These are phyloP conservation scores for Neotoma lepida DNA, from an alignment of 2,113 vertebrate species.

Conservation along the genomic window DNA sequence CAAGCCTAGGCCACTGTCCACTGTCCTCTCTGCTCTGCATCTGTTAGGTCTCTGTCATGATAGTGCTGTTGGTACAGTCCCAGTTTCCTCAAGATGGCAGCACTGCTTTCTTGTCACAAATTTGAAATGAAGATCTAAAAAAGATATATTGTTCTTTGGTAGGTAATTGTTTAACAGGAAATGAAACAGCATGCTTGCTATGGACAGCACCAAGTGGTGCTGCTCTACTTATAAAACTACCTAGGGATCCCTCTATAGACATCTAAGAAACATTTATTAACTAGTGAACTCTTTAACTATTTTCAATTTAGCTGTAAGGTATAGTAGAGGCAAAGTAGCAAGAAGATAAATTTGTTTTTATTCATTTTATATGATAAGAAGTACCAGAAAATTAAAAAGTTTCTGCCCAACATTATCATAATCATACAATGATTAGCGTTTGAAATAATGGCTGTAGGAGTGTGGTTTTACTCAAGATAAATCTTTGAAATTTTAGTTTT, in stretches of 20 bases:
- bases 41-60: not conserved
- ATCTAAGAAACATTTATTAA: not conserved
- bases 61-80: not conserved
- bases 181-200: no score
- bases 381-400: conserved; percentile 20
- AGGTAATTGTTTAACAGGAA: not conserved
- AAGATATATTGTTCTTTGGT: not conserved
- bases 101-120: not conserved
- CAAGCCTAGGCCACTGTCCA: not conserved
- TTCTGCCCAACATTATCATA: not conserved
- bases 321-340: not conserved
- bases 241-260: not conserved
- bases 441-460: not conserved
- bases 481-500: not conserved
- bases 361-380: conserved; percentile 1
- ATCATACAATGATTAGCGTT: not conserved
- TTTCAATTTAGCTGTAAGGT: not conserved
- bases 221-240: not conserved
- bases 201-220: no score
- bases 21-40: not conserved
- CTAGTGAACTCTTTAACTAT: not conserved
- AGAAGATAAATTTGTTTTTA: not conserved
- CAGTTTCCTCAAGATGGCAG: not conserved
- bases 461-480: not conserved
- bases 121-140: not conserved